Percentiles rank a stretch among this genome's conserved stretches.
Conservation (phyloP, 1,140 invertebrate species). For the Drosophila fuyamai region DNA sequence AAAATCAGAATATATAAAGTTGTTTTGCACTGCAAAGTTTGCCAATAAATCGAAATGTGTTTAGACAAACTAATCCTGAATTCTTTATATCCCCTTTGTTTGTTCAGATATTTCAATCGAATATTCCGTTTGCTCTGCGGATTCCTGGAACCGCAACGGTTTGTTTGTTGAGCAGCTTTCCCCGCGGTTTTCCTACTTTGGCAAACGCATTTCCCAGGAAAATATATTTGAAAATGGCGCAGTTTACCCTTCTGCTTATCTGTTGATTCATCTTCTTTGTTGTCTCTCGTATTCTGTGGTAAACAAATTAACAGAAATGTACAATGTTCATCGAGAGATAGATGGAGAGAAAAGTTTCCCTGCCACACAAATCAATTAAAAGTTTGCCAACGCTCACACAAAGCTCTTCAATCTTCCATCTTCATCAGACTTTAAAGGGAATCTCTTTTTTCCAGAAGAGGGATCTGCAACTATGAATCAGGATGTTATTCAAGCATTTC, state of each 20-base stretch:
- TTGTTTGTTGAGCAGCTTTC: constrained; percentile 38
- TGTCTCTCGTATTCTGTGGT: constrained; percentile 11
- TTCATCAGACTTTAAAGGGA: constrained; percentile 26
- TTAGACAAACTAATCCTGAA: constrained; percentile 21
- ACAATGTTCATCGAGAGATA: constrained; percentile 25
- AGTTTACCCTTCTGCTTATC: constrained; percentile 36
- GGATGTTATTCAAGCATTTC: constrained; percentile 4
- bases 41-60: constrained; percentile 43
- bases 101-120: constrained; percentile 30
- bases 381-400: constrained; percentile 34
- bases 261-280: constrained; percentile 19
- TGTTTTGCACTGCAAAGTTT: constrained; percentile 29
- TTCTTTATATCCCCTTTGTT: constrained; percentile 2
- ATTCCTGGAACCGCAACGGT: constrained; percentile 35
- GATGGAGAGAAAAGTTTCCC: constrained; percentile 32
- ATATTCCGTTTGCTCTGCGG: constrained; percentile 32
- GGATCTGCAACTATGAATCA: constrained; percentile 16
- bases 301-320: constrained; percentile 50
- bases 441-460: constrained; percentile 2
- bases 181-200: constrained; percentile 23
- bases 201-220: constrained; percentile 15
- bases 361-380: constrained; percentile 62
- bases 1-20: neutral
- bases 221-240: constrained; percentile 36
- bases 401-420: constrained; percentile 35